Percentiles rank a stretch among this genome's conserved stretches.
These are phyloP conservation scores for Heliconius eleuchia DNA, from an alignment of 1,140 invertebrate species.

Conservation along the genomic window DNA sequence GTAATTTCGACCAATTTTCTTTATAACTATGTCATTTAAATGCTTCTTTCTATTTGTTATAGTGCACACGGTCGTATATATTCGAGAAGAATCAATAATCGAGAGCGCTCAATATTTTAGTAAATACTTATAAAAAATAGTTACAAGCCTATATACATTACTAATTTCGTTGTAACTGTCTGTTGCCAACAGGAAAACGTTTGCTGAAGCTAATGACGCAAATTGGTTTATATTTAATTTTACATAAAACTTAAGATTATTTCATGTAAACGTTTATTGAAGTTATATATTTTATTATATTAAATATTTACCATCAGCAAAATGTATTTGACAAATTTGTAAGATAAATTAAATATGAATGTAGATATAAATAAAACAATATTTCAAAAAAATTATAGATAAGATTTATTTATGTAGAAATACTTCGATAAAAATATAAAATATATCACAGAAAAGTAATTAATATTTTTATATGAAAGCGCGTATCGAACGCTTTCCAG, in stretches of 20 bases:
- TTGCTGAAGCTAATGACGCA: too few species aligned
- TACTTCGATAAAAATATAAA: constrained; percentile 28
- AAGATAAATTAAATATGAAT: background rate
- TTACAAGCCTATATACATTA: too few species aligned
- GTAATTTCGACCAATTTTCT: background rate
- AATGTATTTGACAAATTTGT: background rate
- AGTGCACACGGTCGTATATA: background rate
- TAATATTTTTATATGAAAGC: constrained; percentile 11
- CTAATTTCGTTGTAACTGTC: too few species aligned
- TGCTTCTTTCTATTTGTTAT: background rate
- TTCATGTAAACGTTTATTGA: too few species aligned
- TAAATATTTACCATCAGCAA: background rate
- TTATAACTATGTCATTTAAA: background rate
- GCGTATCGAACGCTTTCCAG: background rate
- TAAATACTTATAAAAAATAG: too few species aligned
- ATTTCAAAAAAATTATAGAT: constrained; percentile 4
- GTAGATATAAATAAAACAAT: background rate
- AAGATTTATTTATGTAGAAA: constrained; percentile 4
- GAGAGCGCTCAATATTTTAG: too few species aligned
- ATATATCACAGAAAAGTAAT: constrained; percentile 36
- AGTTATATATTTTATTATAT: background rate
- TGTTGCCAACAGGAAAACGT: too few species aligned
- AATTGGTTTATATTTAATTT: too few species aligned
- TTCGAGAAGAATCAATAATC: background rate
- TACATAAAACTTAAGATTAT: too few species aligned